Evolutionary conservation across 2,888 invertebrate species (phyloP), one percentile per base, ranked within the genome.

Genomic region (Epistrophe grossulariae): DNA sequence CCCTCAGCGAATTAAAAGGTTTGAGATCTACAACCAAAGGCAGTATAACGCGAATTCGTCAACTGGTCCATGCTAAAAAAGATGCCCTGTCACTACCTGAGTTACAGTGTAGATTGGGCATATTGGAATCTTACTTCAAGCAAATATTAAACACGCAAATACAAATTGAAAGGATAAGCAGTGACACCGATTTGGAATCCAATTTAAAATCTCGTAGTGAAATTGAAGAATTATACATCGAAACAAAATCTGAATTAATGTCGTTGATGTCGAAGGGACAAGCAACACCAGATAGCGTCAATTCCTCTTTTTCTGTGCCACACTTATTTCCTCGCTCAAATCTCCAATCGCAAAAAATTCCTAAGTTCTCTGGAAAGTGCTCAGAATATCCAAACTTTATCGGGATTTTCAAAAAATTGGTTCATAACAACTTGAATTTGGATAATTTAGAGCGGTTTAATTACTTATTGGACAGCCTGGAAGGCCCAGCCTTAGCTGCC

Each of bases 221-320:
- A 11, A 70, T 70, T 40, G 70, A 70, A 40, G 55, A 70, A n/a
- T 24, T 70, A 10, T 43, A 70, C 13, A 35, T 70, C 24, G 55
- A 70, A n/a, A n/a, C 24, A 19, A 70, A 70, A 11, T 70, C 70
- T 28, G 24, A 19, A 31, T 52, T 15, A 0, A 55, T 70, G 24
- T 17, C 17, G 35, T 28, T 35, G 9, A 52, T 17, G 7, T 24
- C 15, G 17, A 55, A 28, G 15, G 10, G 13, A 55, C 52, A 24
- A 17, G 8, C 17, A 5, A 24, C 55, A 68, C 50, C 38, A 11
- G 52, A 68, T 13, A 19, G 1, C 4, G 19, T 68, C 31, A 52
- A 68, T 17, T 8, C 68, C 11, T 35, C 35, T 4, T 8, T 35
- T 35, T 45, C 45, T 45, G 48, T n/a, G 68, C 13, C 35, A 24